Percentiles rank a stretch among this genome's conserved stretches.
phyloP scores from a whole-genome alignment of 64 coral and sea anemone genomes.

The Montipora foliosa region DNA sequence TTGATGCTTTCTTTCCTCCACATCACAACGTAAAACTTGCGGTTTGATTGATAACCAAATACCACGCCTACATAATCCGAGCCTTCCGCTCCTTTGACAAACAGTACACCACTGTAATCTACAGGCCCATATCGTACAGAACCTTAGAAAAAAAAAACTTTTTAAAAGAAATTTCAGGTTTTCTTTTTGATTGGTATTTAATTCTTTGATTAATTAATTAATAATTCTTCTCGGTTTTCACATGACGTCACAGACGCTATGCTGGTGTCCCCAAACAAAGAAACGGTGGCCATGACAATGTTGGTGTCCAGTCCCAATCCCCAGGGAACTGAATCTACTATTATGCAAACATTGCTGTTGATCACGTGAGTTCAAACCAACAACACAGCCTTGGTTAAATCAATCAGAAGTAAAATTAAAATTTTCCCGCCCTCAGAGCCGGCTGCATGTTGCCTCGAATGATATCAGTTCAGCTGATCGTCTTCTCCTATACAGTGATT shows the following conservation, averaged over 20 bases:
- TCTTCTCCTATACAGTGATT: neutral
- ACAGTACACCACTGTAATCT: conserved; percentile 74
- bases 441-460: neutral
- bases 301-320: too few species aligned
- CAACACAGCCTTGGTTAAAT: neutral
- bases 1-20: conserved; percentile 83
- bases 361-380: neutral
- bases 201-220: too few species aligned
- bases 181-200: neutral
- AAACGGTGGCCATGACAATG: too few species aligned
- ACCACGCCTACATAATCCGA: conserved; percentile 81
- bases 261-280: too few species aligned
- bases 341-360: neutral
- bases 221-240: too few species aligned
- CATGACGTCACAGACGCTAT: too few species aligned
- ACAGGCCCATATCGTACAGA: conserved; percentile 64
- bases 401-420: neutral
- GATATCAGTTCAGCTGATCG: neutral
- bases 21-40: conserved; percentile 85
- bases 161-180: neutral
- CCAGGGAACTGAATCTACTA: neutral
- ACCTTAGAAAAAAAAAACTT: neutral
- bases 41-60: conserved; percentile 84
- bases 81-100: conserved; percentile 63
- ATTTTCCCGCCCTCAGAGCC: neutral